phyloP scores from a whole-genome alignment of 1,140 invertebrate genomes.

The Brachionus paranguensis region DNA sequence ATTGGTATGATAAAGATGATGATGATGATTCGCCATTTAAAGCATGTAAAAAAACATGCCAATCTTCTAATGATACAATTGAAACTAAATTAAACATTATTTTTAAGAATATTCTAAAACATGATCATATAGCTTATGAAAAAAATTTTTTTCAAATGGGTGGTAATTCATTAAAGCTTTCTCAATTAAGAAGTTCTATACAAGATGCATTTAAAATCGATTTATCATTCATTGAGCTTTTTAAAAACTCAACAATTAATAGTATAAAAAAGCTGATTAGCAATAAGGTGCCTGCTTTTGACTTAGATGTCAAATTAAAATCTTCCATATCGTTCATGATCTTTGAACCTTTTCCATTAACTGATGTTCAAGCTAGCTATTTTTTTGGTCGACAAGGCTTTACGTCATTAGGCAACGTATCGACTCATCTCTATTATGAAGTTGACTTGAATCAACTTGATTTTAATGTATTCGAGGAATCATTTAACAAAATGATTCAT shows the following conservation, averaged over 20 bases:
- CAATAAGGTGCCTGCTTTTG: background rate
- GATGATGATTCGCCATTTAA: no score
- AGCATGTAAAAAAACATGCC: background rate
- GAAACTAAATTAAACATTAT: background rate
- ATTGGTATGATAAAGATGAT: background rate
- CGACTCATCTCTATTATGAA: background rate
- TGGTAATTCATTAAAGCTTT: background rate
- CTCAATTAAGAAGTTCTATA: background rate
- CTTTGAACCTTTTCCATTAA: background rate
- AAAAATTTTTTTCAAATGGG: background rate
- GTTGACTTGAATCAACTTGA: background rate
- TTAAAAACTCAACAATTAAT: background rate
- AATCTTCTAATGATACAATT: background rate
- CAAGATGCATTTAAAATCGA: background rate
- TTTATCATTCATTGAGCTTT: background rate
- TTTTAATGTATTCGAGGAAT: background rate
- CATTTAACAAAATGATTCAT: background rate
- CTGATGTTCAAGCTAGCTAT: background rate
- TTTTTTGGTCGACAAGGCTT: background rate
- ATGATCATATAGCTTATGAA: background rate
- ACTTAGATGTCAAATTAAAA: background rate
- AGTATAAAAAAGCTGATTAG: background rate
- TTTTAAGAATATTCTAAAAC: background rate
- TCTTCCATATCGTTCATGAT: background rate
- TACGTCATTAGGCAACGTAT: background rate